phyloP scores from a whole-genome alignment of 2,113 vertebrate genomes.

The Scytalopus superciliaris region DNA sequence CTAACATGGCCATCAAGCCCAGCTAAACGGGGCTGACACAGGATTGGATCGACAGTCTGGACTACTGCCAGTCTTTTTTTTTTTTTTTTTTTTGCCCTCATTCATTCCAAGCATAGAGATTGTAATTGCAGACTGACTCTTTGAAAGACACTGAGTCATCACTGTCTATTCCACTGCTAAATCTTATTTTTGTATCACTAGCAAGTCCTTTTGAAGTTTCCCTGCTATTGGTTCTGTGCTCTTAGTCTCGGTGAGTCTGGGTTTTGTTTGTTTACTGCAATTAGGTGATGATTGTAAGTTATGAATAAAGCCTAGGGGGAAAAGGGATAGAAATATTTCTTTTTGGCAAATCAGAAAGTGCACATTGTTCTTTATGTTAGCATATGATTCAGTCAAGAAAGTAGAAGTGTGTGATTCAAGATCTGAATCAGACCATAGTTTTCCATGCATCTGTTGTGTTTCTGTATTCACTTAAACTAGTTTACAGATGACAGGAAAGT shows the following conservation, averaged over 20 bases:
- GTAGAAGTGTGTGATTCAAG: background rate
- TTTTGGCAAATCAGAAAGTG: background rate
- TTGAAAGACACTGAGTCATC: constrained; percentile 29
- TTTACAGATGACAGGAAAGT: background rate
- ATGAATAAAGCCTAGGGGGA: background rate
- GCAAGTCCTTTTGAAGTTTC: background rate
- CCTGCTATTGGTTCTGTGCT: background rate
- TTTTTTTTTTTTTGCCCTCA: background rate
- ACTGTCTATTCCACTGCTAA: background rate
- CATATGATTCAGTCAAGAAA: background rate
- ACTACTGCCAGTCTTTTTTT: background rate
- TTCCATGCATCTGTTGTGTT: background rate
- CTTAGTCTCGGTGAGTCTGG: background rate
- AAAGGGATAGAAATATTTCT: background rate
- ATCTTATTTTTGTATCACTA: background rate
- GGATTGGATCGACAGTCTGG: background rate
- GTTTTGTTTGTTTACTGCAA: background rate
- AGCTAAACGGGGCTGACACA: background rate
- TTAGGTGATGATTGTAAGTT: background rate
- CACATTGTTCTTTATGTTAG: background rate
- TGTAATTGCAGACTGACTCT: constrained; percentile 8
- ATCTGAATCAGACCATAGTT: background rate
- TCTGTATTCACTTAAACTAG: background rate
- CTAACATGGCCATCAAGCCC: background rate
- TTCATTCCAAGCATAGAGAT: constrained; percentile 22